Percentiles rank a stretch among this genome's conserved stretches.
These are phyloP conservation scores for Tuta absoluta DNA, from an alignment of 2,888 invertebrate genomes.

Conservation along the genomic window DNA sequence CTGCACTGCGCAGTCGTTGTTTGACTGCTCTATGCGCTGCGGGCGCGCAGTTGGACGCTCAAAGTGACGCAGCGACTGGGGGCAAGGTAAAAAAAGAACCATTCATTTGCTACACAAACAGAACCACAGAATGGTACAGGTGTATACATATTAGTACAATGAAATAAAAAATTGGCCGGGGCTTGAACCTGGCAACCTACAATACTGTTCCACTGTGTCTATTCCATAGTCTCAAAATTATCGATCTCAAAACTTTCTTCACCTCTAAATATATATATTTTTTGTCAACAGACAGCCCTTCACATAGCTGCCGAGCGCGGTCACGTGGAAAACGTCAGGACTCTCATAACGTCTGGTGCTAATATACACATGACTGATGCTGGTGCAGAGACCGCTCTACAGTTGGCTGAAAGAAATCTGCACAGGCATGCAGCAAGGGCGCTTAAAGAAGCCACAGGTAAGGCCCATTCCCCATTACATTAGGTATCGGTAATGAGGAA, in stretches of 20 bases:
- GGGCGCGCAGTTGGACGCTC: constrained; percentile 86
- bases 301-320: constrained; percentile 92
- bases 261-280: not conserved
- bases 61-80: constrained; percentile 85
- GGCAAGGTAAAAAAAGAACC: constrained; percentile 74
- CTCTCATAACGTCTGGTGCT: constrained; percentile 84
- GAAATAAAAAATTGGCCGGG: too few species aligned
- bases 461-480: too few species aligned
- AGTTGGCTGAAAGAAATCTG: constrained; percentile 62
- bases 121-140: too few species aligned
- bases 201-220: too few species aligned
- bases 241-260: too few species aligned
- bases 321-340: constrained; percentile 84
- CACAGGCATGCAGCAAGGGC: constrained; percentile 84
- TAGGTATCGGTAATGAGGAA: too few species aligned
- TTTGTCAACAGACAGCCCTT: constrained; percentile 84
- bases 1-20: constrained; percentile 89
- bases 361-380: constrained; percentile 80
- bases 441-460: constrained; percentile 84
- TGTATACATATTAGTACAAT: too few species aligned
- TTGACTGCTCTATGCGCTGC: constrained; percentile 86
- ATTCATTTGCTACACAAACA: too few species aligned
- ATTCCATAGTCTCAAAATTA: too few species aligned
- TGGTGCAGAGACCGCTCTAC: constrained; percentile 86
- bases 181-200: too few species aligned